Evolutionary conservation across 2,888 invertebrate species (phyloP), one percentile per base, ranked within the genome.

Genomic region (Anorthoa munda): DNA sequence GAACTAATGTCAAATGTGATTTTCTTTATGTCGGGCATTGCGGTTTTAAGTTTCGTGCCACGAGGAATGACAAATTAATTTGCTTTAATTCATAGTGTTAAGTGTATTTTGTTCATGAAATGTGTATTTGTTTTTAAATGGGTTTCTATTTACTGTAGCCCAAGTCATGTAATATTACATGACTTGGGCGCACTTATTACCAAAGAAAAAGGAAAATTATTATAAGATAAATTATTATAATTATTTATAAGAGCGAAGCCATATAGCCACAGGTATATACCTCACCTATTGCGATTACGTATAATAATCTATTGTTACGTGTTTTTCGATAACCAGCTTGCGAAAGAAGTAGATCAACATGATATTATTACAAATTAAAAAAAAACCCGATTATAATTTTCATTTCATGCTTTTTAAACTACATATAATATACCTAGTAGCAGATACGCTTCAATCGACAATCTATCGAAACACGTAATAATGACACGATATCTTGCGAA

Each of bases 1-100:
- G 72, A 77, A 87, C 72, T 86, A 77, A 81, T 70, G 64, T 79
- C 66, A 83, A 81, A 83, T 83, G 48, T 56, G 73, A 83, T 83
- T 79, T 75, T 75, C 72, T 77, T 72, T 75, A 64, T 68, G 66
- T 75, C 39, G 48, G 81, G 55, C 67, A 12, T 61, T 77, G 76
- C 59, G 72, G 77, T 68, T 72, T 75, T 72, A 66, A 77, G 71
- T 76, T 76, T 70, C 55, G 66, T 64, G 48, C 17, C 55, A 58
- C 72, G 66, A 71, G 66, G 50, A 69, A 74, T 71, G 55, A 55
- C 66, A 70, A 75, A 73, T 78, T 76, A 70, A 75, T 81, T 83
- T 75, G 67, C 21, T 66, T 61, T 59, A 69, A 66, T 81, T 56
- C 13, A 70, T 45, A 61, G 85, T 71, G 63, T 67, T 61, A 61